Conservation (phyloP, 1,140 invertebrate genomes). For the Rhizoglyphus robini region DNA sequence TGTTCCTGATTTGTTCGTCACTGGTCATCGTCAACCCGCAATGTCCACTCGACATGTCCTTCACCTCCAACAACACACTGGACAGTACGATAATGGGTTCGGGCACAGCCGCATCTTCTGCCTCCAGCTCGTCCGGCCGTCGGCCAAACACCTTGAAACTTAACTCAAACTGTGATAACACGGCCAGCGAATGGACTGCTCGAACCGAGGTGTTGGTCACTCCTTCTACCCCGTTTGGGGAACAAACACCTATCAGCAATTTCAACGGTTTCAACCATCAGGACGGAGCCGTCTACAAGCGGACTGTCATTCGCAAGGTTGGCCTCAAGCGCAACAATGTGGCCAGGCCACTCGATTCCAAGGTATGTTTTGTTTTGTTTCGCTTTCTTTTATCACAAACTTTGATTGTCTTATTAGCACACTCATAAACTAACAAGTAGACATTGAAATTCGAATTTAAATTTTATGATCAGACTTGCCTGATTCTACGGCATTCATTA, state of each 20-base stretch:
- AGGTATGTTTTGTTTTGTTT: background rate
- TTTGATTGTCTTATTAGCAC: background rate
- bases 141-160: background rate
- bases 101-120: background rate
- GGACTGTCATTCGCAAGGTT: slow-evolving; percentile 5
- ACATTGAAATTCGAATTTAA: background rate
- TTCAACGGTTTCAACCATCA: background rate
- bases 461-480: background rate
- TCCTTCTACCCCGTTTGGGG: background rate
- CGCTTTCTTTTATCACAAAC: background rate
- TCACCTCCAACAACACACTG: background rate
- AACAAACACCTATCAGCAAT: background rate
- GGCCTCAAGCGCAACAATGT: background rate
- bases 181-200: slow-evolving; percentile 1
- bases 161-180: slow-evolving; percentile 2
- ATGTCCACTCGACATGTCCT: background rate
- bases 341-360: background rate
- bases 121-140: background rate
- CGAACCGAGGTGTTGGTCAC: background rate
- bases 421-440: background rate
- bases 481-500: background rate
- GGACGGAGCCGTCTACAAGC: background rate
- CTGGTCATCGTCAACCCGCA: background rate
- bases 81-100: background rate
- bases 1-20: too few species aligned